Evolutionary conservation across 1,140 invertebrate genomes (phyloP), one percentile per base, ranked within the genome.

Genomic region (Lamellibrachia luymesi): DNA sequence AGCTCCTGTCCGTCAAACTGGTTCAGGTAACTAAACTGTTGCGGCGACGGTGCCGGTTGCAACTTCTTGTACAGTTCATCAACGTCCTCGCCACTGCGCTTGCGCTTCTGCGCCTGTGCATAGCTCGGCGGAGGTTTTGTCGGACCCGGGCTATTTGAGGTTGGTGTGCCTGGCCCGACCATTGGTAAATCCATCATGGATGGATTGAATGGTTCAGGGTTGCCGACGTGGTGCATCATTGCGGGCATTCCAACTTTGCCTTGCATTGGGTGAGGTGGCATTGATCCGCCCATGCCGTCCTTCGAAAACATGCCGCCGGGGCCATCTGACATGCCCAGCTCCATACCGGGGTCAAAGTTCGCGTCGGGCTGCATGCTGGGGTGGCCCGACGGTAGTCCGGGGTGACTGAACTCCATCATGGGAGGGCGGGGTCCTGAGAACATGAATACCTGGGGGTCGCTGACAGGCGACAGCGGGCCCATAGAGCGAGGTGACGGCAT

Each of bases 1-100:
- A 99, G 96, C 97, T 99, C 98, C 97, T 99, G 98, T 91, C 98
- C 98, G 97, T 99, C 98, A 96, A 99, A 99, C 93, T 98, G 98
- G 97, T 98, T 99, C 93, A 99, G 97, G 97, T 99, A 99, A 94
- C 98, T 98, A 95, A 99, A 99, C 97, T 99, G 98, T 96, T 99
- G 98, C 51, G 98, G 98, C 93, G 98, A 99, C 93, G 98, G 98
- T 94, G 99, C 98, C 90, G 98, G 98, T 98, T 99, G 99, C 94
- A 99, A 97, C 96, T 98, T 98, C 94, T 96, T 96, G 93, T 95
- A 96, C 50, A 96, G 93, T 93, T 96, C 96, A 51, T 96, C 95
- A 50, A 95, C 94, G 90, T 95, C 95, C 13, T 95, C 95, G 27
- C 95, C 93, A 5, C 50, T 90, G 25, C 93, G 94, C 94, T 96